Percentiles rank a stretch among this genome's conserved stretches.
Conservation (phyloP, 2,113 vertebrate genomes). For the Peromyscus polionotus region DNA sequence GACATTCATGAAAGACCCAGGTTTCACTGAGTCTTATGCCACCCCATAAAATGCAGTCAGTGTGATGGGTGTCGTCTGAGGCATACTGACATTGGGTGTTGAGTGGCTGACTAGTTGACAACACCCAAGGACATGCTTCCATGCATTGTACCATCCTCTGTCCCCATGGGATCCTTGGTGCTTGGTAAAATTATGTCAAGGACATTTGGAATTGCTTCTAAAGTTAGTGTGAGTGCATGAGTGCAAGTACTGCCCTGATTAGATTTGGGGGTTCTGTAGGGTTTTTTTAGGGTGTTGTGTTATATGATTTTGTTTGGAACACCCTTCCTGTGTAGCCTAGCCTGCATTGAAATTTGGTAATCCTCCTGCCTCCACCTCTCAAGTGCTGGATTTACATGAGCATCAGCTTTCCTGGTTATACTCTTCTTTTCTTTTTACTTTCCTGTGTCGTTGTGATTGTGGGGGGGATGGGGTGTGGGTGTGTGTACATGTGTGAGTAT, state of each 20-base stretch:
- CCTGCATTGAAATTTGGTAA: neutral
- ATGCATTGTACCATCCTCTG: accelerated
- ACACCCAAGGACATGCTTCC: neutral
- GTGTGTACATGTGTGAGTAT: neutral
- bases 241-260: neutral
- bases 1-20: neutral
- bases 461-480: neutral
- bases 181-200: neutral
- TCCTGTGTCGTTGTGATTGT: neutral
- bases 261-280: neutral
- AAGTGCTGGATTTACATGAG: neutral
- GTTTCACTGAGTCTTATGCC: neutral
- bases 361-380: neutral
- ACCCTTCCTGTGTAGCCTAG: neutral
- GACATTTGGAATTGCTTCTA: neutral
- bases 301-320: neutral
- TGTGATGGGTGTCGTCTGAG: neutral
- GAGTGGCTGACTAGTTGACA: neutral
- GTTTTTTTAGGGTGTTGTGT: neutral
- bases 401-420: neutral
- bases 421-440: neutral
- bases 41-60: neutral
- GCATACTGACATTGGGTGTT: neutral
- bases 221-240: neutral
- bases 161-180: too few relatives aligned